phyloP scores from a whole-genome alignment of 92 coral and sea anemone genomes.

The Parazoanthus swiftii region DNA sequence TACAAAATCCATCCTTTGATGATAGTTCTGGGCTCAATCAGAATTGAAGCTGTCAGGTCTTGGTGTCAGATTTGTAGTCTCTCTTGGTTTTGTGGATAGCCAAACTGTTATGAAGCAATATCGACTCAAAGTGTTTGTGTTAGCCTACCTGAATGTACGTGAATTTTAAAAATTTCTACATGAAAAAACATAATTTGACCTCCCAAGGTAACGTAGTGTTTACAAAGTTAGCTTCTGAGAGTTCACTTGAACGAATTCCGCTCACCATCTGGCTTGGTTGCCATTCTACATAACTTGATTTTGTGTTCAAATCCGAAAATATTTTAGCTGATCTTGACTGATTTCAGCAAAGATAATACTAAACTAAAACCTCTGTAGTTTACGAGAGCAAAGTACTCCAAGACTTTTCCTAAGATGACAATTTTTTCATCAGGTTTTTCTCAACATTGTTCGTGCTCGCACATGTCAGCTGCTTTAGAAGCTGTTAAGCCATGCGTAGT shows the following conservation, averaged over 20 bases:
- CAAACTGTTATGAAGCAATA: background rate
- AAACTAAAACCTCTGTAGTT: background rate
- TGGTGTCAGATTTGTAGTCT: background rate
- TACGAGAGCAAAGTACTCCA: background rate
- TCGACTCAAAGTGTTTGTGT: background rate
- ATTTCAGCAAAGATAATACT: background rate
- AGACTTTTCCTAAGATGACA: background rate
- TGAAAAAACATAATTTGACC: background rate
- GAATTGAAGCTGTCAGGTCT: background rate
- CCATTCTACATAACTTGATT: background rate
- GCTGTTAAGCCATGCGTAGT: slow-evolving; percentile 85
- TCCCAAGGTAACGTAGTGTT: slow-evolving; percentile 10
- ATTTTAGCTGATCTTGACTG: background rate
- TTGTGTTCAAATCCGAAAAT: background rate
- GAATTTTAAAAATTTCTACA: background rate
- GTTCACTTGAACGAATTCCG: background rate
- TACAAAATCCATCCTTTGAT: background rate
- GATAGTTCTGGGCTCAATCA: background rate
- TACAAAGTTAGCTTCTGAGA: background rate
- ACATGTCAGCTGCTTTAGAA: slow-evolving; percentile 45
- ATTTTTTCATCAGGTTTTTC: background rate
- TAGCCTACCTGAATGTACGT: background rate
- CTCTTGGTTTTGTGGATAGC: background rate
- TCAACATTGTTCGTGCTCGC: slow-evolving; percentile 14
- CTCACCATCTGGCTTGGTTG: background rate